These are phyloP conservation scores for Cantharis rustica DNA, from an alignment of 2,888 invertebrate species.

Conservation along the genomic window DNA sequence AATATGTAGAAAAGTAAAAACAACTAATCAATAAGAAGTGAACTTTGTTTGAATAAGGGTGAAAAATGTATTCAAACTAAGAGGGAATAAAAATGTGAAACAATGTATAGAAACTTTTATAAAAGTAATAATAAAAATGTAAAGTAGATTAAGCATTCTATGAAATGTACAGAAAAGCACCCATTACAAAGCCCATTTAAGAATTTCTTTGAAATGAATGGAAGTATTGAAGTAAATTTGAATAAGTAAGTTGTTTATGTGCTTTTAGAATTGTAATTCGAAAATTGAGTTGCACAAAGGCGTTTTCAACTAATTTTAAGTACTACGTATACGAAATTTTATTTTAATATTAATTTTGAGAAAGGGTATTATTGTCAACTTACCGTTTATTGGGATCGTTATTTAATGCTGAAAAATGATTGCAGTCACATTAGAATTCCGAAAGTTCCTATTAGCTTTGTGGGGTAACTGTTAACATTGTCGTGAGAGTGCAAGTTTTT, in stretches of 20 bases:
- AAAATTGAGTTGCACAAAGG: background rate
- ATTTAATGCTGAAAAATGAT: slow-evolving; percentile 22
- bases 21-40: background rate
- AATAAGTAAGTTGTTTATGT: background rate
- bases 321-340: background rate
- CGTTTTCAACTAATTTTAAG: background rate
- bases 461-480: slow-evolving; percentile 20
- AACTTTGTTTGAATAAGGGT: background rate
- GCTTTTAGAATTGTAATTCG: background rate
- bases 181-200: background rate
- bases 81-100: background rate
- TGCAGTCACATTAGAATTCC: slow-evolving; percentile 12
- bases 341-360: background rate
- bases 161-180: background rate
- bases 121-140: background rate
- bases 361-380: background rate
- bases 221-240: background rate
- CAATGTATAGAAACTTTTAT: background rate
- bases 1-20: background rate
- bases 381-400: background rate
- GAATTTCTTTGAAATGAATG: background rate
- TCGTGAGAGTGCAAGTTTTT: slow-evolving; percentile 22
- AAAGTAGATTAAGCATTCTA: background rate
- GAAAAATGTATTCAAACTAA: background rate
- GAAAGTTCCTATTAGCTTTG: slow-evolving; percentile 10